These are phyloP conservation scores for Pseudochromis fuscus DNA, from an alignment of 2,797 vertebrate genomes.

Conservation along the genomic window DNA sequence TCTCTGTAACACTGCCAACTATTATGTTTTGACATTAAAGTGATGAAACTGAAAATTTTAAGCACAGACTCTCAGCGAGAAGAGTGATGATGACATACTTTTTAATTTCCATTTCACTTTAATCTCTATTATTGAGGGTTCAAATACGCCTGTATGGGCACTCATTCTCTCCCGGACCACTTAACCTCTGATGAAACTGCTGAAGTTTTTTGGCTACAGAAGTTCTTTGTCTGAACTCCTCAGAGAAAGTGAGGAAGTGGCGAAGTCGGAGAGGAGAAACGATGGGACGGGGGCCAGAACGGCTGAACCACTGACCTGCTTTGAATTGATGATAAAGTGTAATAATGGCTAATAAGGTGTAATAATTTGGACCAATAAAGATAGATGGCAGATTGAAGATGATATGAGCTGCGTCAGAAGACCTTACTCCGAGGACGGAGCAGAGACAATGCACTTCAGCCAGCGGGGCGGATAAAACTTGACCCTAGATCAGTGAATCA, in stretches of 20 bases:
- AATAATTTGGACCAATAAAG: slow-evolving; percentile 82
- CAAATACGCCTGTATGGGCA: slow-evolving; percentile 51
- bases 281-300: slow-evolving; percentile 73
- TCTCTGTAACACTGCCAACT: slow-evolving; percentile 53
- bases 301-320: slow-evolving; percentile 70
- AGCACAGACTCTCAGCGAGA: slow-evolving; percentile 53
- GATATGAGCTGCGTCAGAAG: slow-evolving; percentile 69
- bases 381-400: slow-evolving; percentile 73
- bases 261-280: slow-evolving; percentile 67
- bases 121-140: slow-evolving; percentile 66
- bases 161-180: slow-evolving; percentile 60
- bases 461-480: slow-evolving; percentile 69
- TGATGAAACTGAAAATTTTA: slow-evolving; percentile 53
- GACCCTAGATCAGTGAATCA: slow-evolving; percentile 83
- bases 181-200: slow-evolving; percentile 68
- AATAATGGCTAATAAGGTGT: slow-evolving; percentile 80
- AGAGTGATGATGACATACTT: slow-evolving; percentile 52
- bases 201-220: slow-evolving; percentile 67
- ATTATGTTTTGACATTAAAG: slow-evolving; percentile 68
- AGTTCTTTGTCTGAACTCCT: slow-evolving; percentile 58
- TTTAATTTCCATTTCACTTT: slow-evolving; percentile 69
- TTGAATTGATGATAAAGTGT: slow-evolving; percentile 77
- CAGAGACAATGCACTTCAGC: slow-evolving; percentile 81
- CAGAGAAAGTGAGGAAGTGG: slow-evolving; percentile 50
- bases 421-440: slow-evolving; percentile 75